phyloP scores from a whole-genome alignment of 2,888 invertebrate genomes.

The Ypsolopha sequella region DNA sequence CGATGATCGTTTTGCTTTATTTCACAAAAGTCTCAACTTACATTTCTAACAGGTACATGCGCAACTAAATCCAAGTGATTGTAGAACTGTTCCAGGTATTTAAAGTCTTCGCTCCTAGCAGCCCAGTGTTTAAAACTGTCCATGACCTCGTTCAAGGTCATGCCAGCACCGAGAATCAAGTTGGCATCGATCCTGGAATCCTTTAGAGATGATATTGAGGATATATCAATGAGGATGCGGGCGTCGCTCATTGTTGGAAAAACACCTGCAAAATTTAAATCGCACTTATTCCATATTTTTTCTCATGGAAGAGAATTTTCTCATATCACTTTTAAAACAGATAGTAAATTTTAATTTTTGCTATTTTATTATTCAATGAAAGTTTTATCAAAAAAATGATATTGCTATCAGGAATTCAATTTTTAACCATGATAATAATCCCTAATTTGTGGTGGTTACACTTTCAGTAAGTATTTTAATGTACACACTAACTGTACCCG shows the following conservation, averaged over 20 bases:
- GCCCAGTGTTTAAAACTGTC: conserved; percentile 18
- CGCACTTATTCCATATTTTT: conserved; percentile 7
- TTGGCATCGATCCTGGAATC: conserved; percentile 35
- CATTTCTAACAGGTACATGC: conserved; percentile 79
- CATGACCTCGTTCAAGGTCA: conserved; percentile 68
- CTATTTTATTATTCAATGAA: too few relatives aligned
- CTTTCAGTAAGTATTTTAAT: too few relatives aligned
- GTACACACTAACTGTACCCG: too few relatives aligned
- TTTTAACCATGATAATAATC: too few relatives aligned
- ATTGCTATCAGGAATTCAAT: too few relatives aligned
- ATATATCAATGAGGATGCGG: conserved; percentile 72
- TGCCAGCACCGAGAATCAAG: conserved; percentile 70
- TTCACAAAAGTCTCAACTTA: conserved; percentile 37
- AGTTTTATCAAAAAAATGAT: too few relatives aligned
- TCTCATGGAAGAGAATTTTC: not conserved
- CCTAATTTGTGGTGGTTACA: too few relatives aligned
- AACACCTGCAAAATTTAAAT: conserved; percentile 37
- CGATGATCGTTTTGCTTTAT: not conserved
- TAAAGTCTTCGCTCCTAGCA: conserved; percentile 57
- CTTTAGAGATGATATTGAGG: conserved; percentile 64
- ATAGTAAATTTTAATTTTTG: too few relatives aligned
- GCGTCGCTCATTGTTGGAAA: conserved; percentile 48
- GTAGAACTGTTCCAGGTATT: conserved; percentile 69
- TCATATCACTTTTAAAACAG: not conserved
- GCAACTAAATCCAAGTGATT: conserved; percentile 78